A percentile compares a stretch with the other conserved stretches of the same genome.
These are phyloP conservation scores for Drosophila ficusphila DNA, from an alignment of 1,140 invertebrate species.

Conservation along the genomic window DNA sequence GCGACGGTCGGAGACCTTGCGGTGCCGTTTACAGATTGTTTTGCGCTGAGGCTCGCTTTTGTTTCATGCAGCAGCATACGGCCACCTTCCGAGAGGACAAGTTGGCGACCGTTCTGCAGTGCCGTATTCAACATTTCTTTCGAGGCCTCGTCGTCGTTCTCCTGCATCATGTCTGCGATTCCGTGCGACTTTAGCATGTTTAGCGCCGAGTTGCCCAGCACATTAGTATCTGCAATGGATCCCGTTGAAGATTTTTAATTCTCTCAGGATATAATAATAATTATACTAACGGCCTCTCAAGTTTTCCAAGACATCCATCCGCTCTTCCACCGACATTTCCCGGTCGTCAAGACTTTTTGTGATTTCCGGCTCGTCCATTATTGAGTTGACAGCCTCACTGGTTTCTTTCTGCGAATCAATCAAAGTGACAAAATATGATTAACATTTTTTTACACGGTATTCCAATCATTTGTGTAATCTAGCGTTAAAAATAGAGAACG, in stretches of 20 bases:
- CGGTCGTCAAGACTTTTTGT: conserved; percentile 26
- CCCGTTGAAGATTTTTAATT: neutral
- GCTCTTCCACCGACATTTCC: conserved; percentile 70
- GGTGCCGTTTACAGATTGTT: conserved; percentile 54
- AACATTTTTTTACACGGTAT: neutral
- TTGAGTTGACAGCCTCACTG: conserved; percentile 81
- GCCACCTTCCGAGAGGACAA: conserved; percentile 91
- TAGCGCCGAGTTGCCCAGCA: conserved; percentile 83
- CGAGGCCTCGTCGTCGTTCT: conserved; percentile 87
- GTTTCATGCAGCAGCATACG: conserved; percentile 89
- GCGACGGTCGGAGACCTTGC: conserved; percentile 10
- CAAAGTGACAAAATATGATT: neutral
- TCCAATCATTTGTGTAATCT: neutral
- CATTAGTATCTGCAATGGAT: conserved; percentile 41
- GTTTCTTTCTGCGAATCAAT: conserved; percentile 71
- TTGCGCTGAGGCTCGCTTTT: conserved; percentile 52
- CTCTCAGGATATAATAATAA: neutral
- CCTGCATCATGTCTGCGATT: conserved; percentile 89
- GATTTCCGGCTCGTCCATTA: conserved; percentile 60
- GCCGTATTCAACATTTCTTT: conserved; percentile 87
- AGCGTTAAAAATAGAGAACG: neutral
- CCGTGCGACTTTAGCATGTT: conserved; percentile 91
- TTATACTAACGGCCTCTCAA: conserved; percentile 56
- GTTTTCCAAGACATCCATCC: conserved; percentile 65
- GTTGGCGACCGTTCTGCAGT: conserved; percentile 91